Conservation (phyloP, 1,140 invertebrate species). For the Drosophila yakuba region DNA sequence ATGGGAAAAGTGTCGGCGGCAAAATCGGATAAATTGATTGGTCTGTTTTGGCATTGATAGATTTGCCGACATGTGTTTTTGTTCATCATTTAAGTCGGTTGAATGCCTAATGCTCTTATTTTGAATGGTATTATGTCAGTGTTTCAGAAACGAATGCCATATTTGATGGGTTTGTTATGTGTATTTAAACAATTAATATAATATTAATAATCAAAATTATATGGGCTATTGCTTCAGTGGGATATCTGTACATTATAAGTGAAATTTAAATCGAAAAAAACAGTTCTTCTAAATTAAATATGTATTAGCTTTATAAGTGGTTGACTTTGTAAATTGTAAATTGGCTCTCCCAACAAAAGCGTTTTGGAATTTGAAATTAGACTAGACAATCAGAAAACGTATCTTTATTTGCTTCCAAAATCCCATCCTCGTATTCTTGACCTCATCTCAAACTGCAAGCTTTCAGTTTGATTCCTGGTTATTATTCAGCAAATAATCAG, state of each 20-base stretch:
- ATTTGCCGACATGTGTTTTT: slow-evolving; percentile 23
- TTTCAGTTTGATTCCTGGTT: slow-evolving; percentile 35
- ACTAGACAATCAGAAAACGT: background rate
- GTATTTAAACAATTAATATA: no score
- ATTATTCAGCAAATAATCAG: slow-evolving; percentile 34
- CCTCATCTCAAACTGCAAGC: slow-evolving; percentile 26
- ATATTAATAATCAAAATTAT: background rate
- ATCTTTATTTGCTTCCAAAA: background rate
- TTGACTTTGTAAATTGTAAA: background rate
- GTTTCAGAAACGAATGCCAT: background rate
- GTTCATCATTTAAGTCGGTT: background rate
- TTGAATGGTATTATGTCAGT: background rate
- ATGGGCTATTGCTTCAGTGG: background rate
- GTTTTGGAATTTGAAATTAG: slow-evolving; percentile 6
- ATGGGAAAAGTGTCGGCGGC: slow-evolving; percentile 5
- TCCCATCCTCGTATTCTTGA: background rate
- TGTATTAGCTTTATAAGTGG: no score
- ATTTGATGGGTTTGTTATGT: no score
- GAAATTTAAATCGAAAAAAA: background rate
- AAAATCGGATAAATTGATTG: slow-evolving; percentile 35
- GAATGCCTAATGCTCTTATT: slow-evolving; percentile 5
- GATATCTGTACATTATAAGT: background rate
- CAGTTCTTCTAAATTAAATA: no score
- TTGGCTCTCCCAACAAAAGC: background rate
- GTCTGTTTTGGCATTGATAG: slow-evolving; percentile 22